Evolutionary conservation across 2,797 vertebrate genomes (phyloP).

Genomic region (Valencia hispanica): DNA sequence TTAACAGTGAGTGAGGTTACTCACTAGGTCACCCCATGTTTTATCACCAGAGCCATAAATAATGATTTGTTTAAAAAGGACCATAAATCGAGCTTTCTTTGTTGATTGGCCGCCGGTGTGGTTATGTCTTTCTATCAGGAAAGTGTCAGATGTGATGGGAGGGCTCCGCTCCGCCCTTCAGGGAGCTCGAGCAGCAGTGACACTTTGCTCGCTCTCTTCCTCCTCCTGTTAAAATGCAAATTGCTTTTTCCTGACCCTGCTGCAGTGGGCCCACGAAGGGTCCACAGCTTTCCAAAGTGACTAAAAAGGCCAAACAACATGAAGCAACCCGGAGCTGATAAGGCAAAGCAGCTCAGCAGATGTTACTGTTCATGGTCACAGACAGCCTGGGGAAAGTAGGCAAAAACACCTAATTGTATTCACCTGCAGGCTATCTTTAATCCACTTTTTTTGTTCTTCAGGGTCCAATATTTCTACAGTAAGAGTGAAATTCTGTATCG

Average conservation of each 20-base stretch:
- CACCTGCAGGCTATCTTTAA: conserved; percentile 7
- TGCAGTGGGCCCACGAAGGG: conserved; percentile 31
- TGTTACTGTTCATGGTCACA: conserved; percentile 25
- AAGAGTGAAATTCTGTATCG: neutral
- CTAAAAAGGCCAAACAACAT: conserved; percentile 38
- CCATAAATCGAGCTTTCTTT: conserved; percentile 25
- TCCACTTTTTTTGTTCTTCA: neutral
- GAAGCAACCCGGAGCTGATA: conserved; percentile 32
- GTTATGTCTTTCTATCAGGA: conserved; percentile 55
- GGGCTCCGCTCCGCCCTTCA: conserved; percentile 51
- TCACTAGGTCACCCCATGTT: neutral
- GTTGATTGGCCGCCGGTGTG: conserved; percentile 13
- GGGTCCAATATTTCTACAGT: no score
- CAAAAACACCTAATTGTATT: conserved; percentile 20
- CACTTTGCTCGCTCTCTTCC: conserved; percentile 40
- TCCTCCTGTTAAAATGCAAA: conserved; percentile 68
- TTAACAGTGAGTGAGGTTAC: neutral
- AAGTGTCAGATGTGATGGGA: conserved; percentile 56
- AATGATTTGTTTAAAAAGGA: conserved; percentile 7
- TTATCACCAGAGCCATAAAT: conserved; percentile 14
- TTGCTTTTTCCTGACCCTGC: conserved; percentile 66
- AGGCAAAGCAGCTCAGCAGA: conserved; percentile 32
- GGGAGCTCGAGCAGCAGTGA: conserved; percentile 42
- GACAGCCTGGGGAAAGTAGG: conserved; percentile 7
- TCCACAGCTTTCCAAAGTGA: conserved; percentile 61